Conservation (phyloP, 2,888 invertebrate species). For the Ctenicera cuprea region DNA sequence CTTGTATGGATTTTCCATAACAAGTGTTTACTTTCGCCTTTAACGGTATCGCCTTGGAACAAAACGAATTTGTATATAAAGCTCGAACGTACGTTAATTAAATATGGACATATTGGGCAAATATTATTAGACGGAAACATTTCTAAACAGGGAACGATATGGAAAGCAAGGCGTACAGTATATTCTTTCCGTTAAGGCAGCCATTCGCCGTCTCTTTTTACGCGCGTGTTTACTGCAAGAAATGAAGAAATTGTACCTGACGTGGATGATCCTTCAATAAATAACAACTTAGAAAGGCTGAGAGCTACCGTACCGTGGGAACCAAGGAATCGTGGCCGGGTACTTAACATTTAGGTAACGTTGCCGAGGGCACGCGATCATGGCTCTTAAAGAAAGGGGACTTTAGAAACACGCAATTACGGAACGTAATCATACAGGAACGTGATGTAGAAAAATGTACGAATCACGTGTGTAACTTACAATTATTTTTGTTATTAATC, state of each 20-base stretch:
- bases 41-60: background rate
- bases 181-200: background rate
- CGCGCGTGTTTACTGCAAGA: conserved; percentile 1
- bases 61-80: conserved; percentile 23
- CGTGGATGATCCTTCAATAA: conserved; percentile 56
- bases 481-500: conserved; percentile 50
- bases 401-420: conserved; percentile 54
- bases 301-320: conserved; percentile 69
- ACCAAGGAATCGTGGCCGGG: conserved; percentile 66
- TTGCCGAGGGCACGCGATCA: conserved; percentile 57
- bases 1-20: conserved; percentile 30
- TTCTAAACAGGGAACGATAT: conserved; percentile 23
- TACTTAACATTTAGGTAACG: conserved; percentile 68
- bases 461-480: conserved; percentile 48
- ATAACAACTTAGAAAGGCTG: conserved; percentile 64
- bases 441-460: conserved; percentile 50
- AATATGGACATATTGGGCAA: conserved; percentile 34
- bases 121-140: conserved; percentile 34
- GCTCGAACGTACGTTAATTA: conserved; percentile 31
- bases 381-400: conserved; percentile 53
- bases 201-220: conserved; percentile 9
- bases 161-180: conserved; percentile 12
- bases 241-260: conserved; percentile 46
- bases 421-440: conserved; percentile 52
- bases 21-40: conserved; percentile 23